These are phyloP conservation scores for Diaprepes abbreviatus DNA, from an alignment of 2,888 invertebrate genomes.

Conservation along the genomic window DNA sequence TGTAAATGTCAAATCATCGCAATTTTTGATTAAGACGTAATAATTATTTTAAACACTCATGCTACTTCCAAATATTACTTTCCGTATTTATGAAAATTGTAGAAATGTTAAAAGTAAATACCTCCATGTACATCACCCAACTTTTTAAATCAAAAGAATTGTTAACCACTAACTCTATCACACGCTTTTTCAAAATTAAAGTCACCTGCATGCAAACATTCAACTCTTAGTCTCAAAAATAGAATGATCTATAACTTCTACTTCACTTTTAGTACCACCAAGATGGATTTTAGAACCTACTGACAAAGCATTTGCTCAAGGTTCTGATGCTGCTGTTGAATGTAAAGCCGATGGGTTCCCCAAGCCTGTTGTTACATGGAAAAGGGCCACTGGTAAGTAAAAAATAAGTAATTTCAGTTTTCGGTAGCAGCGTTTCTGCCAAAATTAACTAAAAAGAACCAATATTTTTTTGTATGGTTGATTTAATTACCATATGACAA, in stretches of 20 bases:
- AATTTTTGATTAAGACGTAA: too few relatives aligned
- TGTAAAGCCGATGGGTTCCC: slow-evolving; percentile 97
- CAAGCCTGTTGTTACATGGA: slow-evolving; percentile 94
- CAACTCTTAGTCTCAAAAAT: not conserved
- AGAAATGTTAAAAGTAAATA: too few relatives aligned
- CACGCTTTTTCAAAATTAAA: slow-evolving; percentile 17
- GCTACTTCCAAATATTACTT: too few relatives aligned
- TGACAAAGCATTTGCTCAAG: slow-evolving; percentile 95
- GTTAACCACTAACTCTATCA: not conserved
- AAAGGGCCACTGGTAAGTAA: slow-evolving; percentile 91
- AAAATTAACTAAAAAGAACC: too few relatives aligned
- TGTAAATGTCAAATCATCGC: too few relatives aligned
- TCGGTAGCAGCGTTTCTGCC: too few relatives aligned
- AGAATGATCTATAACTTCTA: slow-evolving; percentile 27
- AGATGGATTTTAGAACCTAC: slow-evolving; percentile 96
- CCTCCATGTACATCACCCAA: too few relatives aligned
- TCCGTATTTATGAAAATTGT: too few relatives aligned
- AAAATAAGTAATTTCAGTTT: too few relatives aligned
- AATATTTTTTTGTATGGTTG: too few relatives aligned
- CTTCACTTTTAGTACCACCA: slow-evolving; percentile 86
- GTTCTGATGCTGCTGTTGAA: slow-evolving; percentile 93
- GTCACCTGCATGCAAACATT: slow-evolving; percentile 34
- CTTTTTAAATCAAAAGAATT: slow-evolving; percentile 16
- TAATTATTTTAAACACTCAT: too few relatives aligned
- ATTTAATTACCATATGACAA: too few relatives aligned